These are phyloP conservation scores for Argya squamiceps DNA, from an alignment of 2,797 vertebrate genomes.

Conservation along the genomic window DNA sequence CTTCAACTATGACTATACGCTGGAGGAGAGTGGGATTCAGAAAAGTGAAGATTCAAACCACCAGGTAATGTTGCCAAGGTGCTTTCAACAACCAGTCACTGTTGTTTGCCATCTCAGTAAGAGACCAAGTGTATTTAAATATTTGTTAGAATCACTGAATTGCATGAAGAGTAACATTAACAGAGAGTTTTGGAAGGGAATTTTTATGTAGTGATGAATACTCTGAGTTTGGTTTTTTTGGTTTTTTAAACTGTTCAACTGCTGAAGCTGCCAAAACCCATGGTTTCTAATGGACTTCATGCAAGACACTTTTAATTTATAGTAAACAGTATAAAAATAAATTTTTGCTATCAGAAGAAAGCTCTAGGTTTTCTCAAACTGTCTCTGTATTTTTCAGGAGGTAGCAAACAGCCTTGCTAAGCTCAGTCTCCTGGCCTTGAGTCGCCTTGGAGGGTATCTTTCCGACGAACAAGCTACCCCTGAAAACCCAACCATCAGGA, in stretches of 20 bases:
- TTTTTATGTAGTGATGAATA: background rate
- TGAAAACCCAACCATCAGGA: slow-evolving; percentile 92
- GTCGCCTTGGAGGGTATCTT: slow-evolving; percentile 90
- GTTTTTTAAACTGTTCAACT: background rate
- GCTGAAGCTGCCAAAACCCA: background rate
- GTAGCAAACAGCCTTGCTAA: slow-evolving; percentile 94
- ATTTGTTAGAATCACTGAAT: background rate
- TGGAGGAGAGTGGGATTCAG: slow-evolving; percentile 97
- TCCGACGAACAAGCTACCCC: slow-evolving; percentile 81
- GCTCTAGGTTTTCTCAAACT: background rate
- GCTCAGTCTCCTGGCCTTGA: slow-evolving; percentile 89
- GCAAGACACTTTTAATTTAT: background rate
- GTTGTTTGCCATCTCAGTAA: background rate
- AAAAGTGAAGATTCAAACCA: slow-evolving; percentile 95
- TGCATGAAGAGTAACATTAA: background rate
- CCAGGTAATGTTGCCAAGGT: slow-evolving; percentile 77
- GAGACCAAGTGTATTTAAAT: background rate
- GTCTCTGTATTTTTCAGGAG: slow-evolving; percentile 74
- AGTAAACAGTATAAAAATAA: background rate
- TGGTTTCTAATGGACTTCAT: background rate
- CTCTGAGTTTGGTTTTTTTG: background rate
- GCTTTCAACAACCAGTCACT: background rate
- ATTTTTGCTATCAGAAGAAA: background rate
- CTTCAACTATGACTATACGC: slow-evolving; percentile 97
- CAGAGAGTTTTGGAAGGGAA: background rate